Percentiles rank a stretch among this genome's conserved stretches.
Evolutionary conservation across 2,113 vertebrate genomes (phyloP).

Genomic region (Thalassoma bifasciatum): DNA sequence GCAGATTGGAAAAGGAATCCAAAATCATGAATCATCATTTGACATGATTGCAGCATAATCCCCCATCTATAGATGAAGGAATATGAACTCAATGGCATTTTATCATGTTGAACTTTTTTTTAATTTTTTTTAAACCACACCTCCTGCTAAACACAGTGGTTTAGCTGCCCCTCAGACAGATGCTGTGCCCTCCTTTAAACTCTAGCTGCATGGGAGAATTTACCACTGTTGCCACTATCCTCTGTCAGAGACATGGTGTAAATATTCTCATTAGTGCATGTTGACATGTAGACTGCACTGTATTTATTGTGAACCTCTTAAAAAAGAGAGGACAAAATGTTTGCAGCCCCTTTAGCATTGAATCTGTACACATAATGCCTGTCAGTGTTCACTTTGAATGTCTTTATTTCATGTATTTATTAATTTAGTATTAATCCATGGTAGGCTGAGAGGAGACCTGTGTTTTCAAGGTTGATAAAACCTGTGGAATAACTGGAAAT

Average conservation of each 20-base stretch:
- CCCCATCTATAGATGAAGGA: not conserved
- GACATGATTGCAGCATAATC: no score
- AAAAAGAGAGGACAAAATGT: not conserved
- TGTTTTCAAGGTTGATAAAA: slow-evolving; percentile 10
- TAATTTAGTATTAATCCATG: slow-evolving; percentile 27
- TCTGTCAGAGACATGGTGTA: slow-evolving; percentile 14
- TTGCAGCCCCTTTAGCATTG: not conserved
- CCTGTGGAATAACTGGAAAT: slow-evolving; percentile 35
- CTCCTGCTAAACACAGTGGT: not conserved
- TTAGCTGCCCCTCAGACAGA: not conserved
- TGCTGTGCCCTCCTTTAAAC: not conserved
- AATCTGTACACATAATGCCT: slow-evolving; percentile 5
- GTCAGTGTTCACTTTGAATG: slow-evolving; percentile 5
- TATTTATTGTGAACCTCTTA: slow-evolving; percentile 18
- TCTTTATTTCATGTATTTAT: slow-evolving; percentile 38
- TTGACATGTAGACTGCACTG: slow-evolving; percentile 16
- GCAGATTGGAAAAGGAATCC: no score
- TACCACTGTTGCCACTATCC: not conserved
- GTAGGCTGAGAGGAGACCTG: slow-evolving; percentile 10
- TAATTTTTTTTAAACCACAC: not conserved
- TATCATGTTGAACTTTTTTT: not conserved
- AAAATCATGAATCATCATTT: no score
- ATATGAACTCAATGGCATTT: not conserved
- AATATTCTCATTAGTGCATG: slow-evolving; percentile 38
- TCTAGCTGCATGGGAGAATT: slow-evolving; percentile 20